Conservation (phyloP, 2,113 vertebrate species). For the Tupaia tana region DNA sequence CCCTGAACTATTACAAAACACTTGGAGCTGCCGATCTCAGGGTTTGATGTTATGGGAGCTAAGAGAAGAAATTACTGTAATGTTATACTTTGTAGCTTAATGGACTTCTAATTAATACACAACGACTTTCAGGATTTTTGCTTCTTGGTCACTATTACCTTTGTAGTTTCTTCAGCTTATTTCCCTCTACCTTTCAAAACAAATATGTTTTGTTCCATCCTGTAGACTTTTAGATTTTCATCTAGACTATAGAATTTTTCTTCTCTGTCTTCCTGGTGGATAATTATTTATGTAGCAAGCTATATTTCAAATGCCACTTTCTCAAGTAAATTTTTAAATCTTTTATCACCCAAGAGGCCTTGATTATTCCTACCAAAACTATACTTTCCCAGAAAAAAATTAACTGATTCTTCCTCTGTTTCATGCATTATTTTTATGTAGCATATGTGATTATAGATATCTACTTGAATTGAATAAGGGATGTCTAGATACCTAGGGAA, state of each 20-base stretch:
- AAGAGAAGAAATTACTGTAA: neutral
- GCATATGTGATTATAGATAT: neutral
- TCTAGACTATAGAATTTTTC: neutral
- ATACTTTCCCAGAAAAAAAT: neutral
- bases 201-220: neutral
- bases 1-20: neutral
- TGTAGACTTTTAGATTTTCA: neutral
- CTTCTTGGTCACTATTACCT: neutral
- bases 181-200: neutral
- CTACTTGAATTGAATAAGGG: neutral
- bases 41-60: rapidly evolving
- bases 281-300: neutral
- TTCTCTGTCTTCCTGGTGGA: neutral
- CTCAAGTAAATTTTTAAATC: neutral
- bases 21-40: neutral
- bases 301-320: neutral
- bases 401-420: neutral
- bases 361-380: neutral
- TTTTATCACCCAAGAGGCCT: neutral
- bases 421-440: neutral
- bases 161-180: neutral
- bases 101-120: neutral
- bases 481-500: neutral
- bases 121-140: neutral
- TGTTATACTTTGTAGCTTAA: neutral